These are phyloP conservation scores for Tribolium freemani DNA, from an alignment of 2,888 invertebrate species.

Conservation along the genomic window DNA sequence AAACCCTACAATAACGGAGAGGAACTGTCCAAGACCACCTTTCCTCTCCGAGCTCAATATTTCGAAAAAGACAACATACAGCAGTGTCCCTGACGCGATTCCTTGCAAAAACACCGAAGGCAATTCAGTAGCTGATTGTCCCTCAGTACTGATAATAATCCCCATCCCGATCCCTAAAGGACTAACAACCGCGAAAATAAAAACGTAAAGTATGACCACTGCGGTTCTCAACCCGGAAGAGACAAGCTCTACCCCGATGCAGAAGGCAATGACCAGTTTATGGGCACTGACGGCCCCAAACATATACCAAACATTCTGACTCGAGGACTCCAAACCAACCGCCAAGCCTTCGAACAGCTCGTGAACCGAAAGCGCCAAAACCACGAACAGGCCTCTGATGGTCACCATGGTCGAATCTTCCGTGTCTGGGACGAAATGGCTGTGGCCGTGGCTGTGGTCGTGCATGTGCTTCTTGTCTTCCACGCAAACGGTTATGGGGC, in stretches of 20 bases:
- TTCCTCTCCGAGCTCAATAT: slow-evolving; percentile 77
- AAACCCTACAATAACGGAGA: slow-evolving; percentile 79
- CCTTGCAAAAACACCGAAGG: slow-evolving; percentile 84
- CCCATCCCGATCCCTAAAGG: slow-evolving; percentile 86
- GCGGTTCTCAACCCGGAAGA: slow-evolving; percentile 77
- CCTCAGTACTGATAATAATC: slow-evolving; percentile 75
- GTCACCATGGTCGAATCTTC: slow-evolving; percentile 61
- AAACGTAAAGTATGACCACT: slow-evolving; percentile 77
- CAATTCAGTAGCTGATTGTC: slow-evolving; percentile 73
- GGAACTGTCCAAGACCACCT: slow-evolving; percentile 77
- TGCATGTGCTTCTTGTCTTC: slow-evolving; percentile 29
- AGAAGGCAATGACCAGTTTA: slow-evolving; percentile 89
- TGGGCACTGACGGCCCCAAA: slow-evolving; percentile 88
- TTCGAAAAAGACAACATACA: slow-evolving; percentile 97
- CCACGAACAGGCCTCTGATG: slow-evolving; percentile 82
- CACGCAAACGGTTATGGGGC: slow-evolving; percentile 11
- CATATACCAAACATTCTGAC: slow-evolving; percentile 80
- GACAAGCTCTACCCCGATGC: slow-evolving; percentile 87
- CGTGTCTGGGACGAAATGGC: slow-evolving; percentile 54
- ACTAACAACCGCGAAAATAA: slow-evolving; percentile 84
- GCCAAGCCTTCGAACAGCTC: slow-evolving; percentile 90
- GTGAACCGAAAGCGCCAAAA: slow-evolving; percentile 87
- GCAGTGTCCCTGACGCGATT: slow-evolving; percentile 91
- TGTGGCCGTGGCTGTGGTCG: slow-evolving; percentile 54
- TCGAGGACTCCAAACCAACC: slow-evolving; percentile 81